Conservation (phyloP, 2,888 invertebrate species). For the Pristionchus exspectatus region DNA sequence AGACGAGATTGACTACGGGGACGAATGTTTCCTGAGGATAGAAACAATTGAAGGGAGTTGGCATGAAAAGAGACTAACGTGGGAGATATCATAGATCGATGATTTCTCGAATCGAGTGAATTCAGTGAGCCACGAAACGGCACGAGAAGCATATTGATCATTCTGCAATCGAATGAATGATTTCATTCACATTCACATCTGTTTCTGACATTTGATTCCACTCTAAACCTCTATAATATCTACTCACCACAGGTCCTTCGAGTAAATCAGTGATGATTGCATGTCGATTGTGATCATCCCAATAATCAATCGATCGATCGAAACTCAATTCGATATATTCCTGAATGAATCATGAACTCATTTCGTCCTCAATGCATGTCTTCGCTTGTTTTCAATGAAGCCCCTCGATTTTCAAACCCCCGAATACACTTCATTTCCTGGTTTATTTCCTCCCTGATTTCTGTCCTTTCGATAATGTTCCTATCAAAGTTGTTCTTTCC, state of each 20-base stretch:
- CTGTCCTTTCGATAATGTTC: constrained; percentile 1
- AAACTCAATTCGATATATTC: constrained; percentile 65
- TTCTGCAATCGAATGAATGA: constrained; percentile 64
- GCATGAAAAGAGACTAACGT: constrained; percentile 59
- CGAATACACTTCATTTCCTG: background rate
- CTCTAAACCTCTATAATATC: constrained; percentile 35
- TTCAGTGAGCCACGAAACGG: constrained; percentile 77
- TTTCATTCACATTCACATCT: background rate
- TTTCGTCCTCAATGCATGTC: background rate
- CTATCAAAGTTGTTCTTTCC: background rate
- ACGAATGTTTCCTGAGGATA: constrained; percentile 75
- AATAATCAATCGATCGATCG: constrained; percentile 63
- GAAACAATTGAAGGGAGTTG: background rate
- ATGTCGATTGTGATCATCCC: constrained; percentile 59
- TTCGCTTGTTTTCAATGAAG: background rate
- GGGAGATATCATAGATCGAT: constrained; percentile 76
- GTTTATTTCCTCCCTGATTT: constrained; percentile 60
- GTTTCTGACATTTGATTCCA: too few species aligned
- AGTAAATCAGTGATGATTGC: constrained; percentile 55
- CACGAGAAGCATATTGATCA: constrained; percentile 72
- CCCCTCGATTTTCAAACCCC: background rate
- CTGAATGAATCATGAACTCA: constrained; percentile 35
- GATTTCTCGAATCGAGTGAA: constrained; percentile 76
- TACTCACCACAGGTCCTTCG: constrained; percentile 35
- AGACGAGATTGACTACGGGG: constrained; percentile 77